phyloP scores from a whole-genome alignment of 2,888 invertebrate species.

The Metallyticus violacea region DNA sequence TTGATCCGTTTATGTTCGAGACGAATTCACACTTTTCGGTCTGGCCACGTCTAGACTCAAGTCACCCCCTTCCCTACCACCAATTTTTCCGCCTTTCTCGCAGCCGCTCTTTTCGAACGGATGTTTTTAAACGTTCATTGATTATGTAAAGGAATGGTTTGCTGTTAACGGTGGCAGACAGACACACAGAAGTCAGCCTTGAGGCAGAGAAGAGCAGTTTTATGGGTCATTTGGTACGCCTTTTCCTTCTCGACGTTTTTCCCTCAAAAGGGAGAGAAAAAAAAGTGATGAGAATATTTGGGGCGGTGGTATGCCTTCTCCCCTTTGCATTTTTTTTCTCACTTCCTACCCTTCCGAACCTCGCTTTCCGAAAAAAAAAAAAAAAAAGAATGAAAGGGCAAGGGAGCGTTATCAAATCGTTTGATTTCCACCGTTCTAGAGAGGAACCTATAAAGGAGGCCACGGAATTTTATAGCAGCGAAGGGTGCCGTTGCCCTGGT shows the following conservation, averaged over 20 bases:
- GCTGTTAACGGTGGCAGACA: not conserved
- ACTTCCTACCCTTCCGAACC: not conserved
- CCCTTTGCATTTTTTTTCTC: constrained; percentile 8
- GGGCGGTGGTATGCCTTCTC: not conserved
- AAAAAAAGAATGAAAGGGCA: not conserved
- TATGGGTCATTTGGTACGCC: constrained; percentile 24
- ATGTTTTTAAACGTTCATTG: constrained; percentile 24
- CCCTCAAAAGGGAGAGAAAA: not conserved
- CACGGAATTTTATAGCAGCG: not conserved
- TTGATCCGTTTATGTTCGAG: not conserved
- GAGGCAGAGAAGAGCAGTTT: constrained; percentile 4
- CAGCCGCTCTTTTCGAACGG: not conserved
- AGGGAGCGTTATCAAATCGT: not conserved
- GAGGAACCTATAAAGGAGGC: not conserved
- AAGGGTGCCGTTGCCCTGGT: not conserved
- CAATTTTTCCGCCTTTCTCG: not conserved
- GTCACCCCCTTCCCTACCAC: not conserved
- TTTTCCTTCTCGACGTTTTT: not conserved
- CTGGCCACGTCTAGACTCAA: not conserved
- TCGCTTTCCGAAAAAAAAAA: constrained; percentile 11
- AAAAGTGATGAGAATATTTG: not conserved
- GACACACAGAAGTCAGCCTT: not conserved
- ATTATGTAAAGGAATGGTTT: constrained; percentile 12
- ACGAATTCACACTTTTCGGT: not conserved
- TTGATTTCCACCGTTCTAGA: not conserved